Evolutionary conservation across 1,140 invertebrate genomes (phyloP), one percentile per base, ranked within the genome.

Genomic region (Drosophila lini): DNA sequence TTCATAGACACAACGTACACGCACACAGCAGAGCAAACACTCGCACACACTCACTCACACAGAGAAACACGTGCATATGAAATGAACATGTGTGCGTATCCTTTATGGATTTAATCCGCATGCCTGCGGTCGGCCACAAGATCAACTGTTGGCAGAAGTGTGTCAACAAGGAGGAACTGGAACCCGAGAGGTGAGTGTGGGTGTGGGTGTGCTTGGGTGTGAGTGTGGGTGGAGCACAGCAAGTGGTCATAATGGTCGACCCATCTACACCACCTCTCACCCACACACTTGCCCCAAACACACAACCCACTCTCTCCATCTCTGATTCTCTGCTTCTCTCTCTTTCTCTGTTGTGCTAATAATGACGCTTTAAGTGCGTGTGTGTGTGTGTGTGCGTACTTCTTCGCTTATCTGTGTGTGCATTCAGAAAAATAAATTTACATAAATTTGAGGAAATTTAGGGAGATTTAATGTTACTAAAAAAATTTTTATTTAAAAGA

Each of bases 61-160:
- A 44, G 8, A 42, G 15, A 25, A 31, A 41, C 32, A 56, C 15
- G 36, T 67, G 52, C 76, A 73, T 67, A 74, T 59, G 60, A 75
- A 79, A 64, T 55, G 69, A 56, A 64, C 56, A 76, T 74, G 53
- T 85, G 65, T 82, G 80, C 83, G 78, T 88, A 88, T 88, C 84
- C 84, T 89, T 89, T 89, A 89, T 89, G 84, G 84, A 89, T 89
- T 89, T 89, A 89, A 89, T 89, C 84, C 84, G 84, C 84, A 89
- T 89, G 84, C 84, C 84, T 89, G 84, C 74, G 84, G 84, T 89
- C 69, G 84, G 78, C 84, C 84, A 84, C 84, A 89, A 89, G 84
- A 89, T 89, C 84, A 89, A 89, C 84, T 89, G 84, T 89, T 89
- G 84, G 84, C 85, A 89, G 84, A 89, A 89, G 84, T 89, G 86